Conservation (phyloP, 2,113 vertebrate genomes). For the Zosterops japonicus region DNA sequence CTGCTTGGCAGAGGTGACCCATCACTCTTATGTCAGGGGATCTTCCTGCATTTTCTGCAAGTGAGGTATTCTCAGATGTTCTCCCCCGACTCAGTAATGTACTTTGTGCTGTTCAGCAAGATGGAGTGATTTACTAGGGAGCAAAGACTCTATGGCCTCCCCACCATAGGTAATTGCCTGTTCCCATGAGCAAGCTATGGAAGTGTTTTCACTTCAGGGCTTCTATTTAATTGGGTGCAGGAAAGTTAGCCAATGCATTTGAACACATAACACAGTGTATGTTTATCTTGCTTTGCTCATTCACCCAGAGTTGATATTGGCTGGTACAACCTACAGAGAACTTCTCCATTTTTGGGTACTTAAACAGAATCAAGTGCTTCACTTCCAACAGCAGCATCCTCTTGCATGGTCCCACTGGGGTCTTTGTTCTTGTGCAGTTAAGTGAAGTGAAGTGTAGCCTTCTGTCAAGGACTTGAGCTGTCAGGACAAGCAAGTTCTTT, state of each 20-base stretch:
- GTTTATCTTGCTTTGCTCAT: neutral
- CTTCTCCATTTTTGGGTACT: accelerated
- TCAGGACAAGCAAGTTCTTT: neutral
- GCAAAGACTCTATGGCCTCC: neutral
- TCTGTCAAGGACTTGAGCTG: neutral
- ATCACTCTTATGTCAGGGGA: neutral
- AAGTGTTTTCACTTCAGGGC: neutral
- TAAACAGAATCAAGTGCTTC: neutral
- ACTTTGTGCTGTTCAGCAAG: neutral
- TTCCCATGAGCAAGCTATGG: neutral
- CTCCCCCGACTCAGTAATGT: neutral
- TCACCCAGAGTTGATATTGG: neutral
- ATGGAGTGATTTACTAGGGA: neutral
- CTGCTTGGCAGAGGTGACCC: neutral
- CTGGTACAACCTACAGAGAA: neutral
- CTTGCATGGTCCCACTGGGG: neutral
- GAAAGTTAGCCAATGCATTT: neutral
- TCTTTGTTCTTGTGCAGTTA: neutral
- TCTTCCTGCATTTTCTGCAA: neutral
- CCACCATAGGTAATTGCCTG: neutral
- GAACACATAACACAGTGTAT: accelerated
- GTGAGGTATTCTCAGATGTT: neutral
- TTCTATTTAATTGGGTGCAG: neutral
- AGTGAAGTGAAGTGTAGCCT: accelerated
- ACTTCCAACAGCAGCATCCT: neutral